Evolutionary conservation across 2,797 vertebrate species (phyloP).

Genomic region (Erpetoichthys calabaricus): DNA sequence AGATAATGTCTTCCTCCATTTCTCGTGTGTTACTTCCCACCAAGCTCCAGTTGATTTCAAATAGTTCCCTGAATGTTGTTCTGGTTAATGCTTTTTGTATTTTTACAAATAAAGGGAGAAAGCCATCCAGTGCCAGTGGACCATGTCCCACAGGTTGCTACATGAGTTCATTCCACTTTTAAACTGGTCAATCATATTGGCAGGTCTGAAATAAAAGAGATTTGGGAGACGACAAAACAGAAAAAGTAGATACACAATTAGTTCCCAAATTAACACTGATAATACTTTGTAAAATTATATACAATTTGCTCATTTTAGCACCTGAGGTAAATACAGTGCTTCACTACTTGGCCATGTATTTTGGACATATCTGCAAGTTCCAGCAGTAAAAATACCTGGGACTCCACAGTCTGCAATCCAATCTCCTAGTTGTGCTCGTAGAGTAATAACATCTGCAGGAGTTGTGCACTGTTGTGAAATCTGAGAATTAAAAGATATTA

Average conservation of each 20-base stretch:
- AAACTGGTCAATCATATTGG: constrained; percentile 44
- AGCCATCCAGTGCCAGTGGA: constrained; percentile 31
- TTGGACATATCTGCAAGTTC: constrained; percentile 23
- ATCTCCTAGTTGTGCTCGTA: constrained; percentile 20
- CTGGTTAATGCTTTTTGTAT: constrained; percentile 18
- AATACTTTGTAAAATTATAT: background rate
- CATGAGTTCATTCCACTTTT: constrained; percentile 39
- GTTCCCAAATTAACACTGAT: background rate
- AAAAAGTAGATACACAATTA: background rate
- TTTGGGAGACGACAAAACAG: background rate
- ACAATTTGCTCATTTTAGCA: constrained; percentile 3
- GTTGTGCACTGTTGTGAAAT: no score
- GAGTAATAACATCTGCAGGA: no score
- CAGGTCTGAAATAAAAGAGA: constrained; percentile 26
- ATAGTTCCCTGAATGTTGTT: constrained; percentile 28
- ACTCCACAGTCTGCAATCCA: constrained; percentile 38
- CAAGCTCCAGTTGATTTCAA: constrained; percentile 30
- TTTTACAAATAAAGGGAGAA: constrained; percentile 33
- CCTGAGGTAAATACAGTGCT: constrained; percentile 30
- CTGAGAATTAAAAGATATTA: no score
- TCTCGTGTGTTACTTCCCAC: constrained; percentile 11
- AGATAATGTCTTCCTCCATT: constrained; percentile 24
- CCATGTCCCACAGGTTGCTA: constrained; percentile 38
- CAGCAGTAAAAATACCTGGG: constrained; percentile 26
- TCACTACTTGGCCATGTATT: constrained; percentile 20